Base-by-base conservation (phyloP, 2,888 invertebrate species). In the Hypomecis punctinalis region DNA sequence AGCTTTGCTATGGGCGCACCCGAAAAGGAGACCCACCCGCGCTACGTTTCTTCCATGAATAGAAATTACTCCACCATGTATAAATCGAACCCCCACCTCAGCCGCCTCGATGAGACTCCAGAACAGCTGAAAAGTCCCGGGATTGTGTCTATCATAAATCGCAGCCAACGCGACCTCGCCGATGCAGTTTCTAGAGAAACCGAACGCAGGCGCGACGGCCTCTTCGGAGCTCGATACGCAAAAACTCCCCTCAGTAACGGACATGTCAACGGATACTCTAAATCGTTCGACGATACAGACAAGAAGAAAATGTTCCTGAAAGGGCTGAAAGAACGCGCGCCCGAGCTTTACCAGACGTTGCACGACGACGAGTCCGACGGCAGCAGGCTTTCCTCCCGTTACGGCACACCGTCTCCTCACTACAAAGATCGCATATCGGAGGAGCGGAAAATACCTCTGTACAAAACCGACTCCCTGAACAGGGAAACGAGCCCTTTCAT, bases 111-210 rank as follows among this genome's bases (percentile, higher is more conserved):
- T 72, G 96, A 96, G 79, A 95, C 94, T 7, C 96, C 95, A 0
- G 95, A 94, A 69, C 95, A 96, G 61, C 88, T 97, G 7, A 97
- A 97, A 83, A 97, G 97, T 83, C 97, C 97, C 0, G 97, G 97
- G 46, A 96, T 98, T 71, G 96, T 98, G 45, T 97, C 97, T 63
- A 96, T 97, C 72, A 96, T 97, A 67, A 97, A 96, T 82, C 94
- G 97, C 70, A 97, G 97, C 84, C 97, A 97, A 80, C 94, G 96
- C 67, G 97, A 97, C 83, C 87, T 97, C 36, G 94, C 95, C 36
- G 95, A 95, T 77, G 95, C 95, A 7, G 91, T 93, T 1, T 93
- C 93, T 5, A 83, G 91, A 11, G 93, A 93, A 78, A 93, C 93
- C 1, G 93, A 93, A 75, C 91, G 93, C 37, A 86, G 92, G 67